phyloP scores from a whole-genome alignment of 2,888 invertebrate species.

The Rhagonycha fulva region DNA sequence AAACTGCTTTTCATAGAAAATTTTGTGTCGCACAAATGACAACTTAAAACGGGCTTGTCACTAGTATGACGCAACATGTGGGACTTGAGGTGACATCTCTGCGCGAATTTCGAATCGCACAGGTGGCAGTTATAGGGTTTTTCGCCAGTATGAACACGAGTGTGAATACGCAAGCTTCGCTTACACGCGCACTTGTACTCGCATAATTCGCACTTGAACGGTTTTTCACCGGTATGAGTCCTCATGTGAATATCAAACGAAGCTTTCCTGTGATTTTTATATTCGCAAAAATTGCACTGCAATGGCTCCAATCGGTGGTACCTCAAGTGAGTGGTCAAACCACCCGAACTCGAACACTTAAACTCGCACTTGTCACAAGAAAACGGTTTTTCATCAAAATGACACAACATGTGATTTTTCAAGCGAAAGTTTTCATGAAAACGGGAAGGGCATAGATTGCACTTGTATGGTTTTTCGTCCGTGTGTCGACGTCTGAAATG shows the following conservation, averaged over 20 bases:
- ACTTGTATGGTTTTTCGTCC: background rate
- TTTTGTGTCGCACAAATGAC: background rate
- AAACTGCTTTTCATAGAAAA: background rate
- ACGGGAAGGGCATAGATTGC: background rate
- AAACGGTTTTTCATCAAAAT: background rate
- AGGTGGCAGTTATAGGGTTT: background rate
- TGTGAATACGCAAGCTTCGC: background rate
- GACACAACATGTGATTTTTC: background rate
- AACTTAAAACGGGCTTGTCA: background rate
- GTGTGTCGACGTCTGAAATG: background rate
- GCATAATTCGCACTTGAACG: background rate
- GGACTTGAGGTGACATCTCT: background rate
- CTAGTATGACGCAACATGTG: background rate
- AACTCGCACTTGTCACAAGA: background rate
- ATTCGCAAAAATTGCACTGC: background rate
- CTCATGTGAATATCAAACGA: background rate
- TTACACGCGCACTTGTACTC: background rate
- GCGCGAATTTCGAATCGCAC: background rate
- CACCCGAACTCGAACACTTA: background rate
- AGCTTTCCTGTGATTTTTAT: background rate
- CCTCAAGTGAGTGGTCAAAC: background rate
- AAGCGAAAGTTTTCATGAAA: background rate
- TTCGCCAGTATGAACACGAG: background rate
- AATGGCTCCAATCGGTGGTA: background rate
- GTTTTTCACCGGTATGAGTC: background rate